Conservation (phyloP, 2,888 invertebrate genomes). For the Dyspetes luteomarginatus region DNA sequence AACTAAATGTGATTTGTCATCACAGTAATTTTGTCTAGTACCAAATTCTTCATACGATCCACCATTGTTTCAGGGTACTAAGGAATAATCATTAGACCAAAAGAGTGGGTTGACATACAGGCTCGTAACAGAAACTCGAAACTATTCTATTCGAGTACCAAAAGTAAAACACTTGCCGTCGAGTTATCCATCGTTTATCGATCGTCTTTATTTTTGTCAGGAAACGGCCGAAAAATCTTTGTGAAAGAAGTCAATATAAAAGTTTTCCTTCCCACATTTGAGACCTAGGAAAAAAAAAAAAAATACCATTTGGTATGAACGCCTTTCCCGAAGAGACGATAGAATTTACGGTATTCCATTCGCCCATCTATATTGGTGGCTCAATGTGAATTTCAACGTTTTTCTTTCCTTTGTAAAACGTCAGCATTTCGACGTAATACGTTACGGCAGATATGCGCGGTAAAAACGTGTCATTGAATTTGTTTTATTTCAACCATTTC, state of each 20-base stretch:
- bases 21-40: too few relatives aligned
- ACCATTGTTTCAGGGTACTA: too few relatives aligned
- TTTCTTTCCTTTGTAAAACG: constrained; percentile 31
- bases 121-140: too few relatives aligned
- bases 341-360: constrained; percentile 31
- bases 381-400: neutral
- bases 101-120: too few relatives aligned
- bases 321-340: constrained; percentile 13
- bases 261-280: neutral
- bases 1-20: too few relatives aligned
- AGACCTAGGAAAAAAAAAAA: constrained; percentile 13
- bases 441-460: neutral
- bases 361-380: neutral
- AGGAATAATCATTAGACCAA: too few relatives aligned
- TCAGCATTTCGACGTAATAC: neutral
- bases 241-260: constrained; percentile 28
- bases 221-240: constrained; percentile 26
- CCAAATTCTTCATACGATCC: too few relatives aligned
- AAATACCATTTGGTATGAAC: constrained; percentile 30
- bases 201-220: neutral
- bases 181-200: neutral
- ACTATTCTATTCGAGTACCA: too few relatives aligned
- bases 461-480: constrained; percentile 38
- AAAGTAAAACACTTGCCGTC: neutral
- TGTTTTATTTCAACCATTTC: constrained; percentile 11